Conservation (phyloP, 2,888 invertebrate species). For the Lucinisca nassula region DNA sequence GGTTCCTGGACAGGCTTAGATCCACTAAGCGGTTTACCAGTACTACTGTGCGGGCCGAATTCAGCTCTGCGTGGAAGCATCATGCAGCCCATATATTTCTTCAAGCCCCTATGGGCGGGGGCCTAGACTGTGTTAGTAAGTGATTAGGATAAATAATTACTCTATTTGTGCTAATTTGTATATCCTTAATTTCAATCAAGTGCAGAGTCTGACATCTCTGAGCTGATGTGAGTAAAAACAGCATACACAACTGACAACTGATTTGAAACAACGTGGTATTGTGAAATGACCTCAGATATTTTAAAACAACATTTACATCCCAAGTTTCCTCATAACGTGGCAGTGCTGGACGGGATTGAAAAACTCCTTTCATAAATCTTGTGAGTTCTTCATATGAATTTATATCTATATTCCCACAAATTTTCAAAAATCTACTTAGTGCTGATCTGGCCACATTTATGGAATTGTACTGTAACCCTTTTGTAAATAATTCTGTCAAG, state of each 20-base stretch:
- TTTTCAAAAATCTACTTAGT: constrained; percentile 12
- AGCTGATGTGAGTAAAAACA: constrained; percentile 3
- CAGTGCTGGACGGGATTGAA: neutral
- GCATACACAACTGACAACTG: neutral
- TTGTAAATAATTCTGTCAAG: constrained; percentile 3
- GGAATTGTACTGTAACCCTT: constrained; percentile 14
- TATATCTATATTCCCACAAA: constrained; percentile 12
- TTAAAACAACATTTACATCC: neutral
- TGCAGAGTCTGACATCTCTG: constrained; percentile 26
- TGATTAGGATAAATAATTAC: neutral
- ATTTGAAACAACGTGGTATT: neutral
- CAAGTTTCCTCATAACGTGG: neutral
- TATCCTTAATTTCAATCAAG: constrained; percentile 6
- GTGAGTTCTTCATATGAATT: neutral
- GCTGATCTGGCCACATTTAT: constrained; percentile 37
- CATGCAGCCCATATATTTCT: too few relatives aligned
- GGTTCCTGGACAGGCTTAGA: too few relatives aligned
- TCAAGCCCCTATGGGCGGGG: too few relatives aligned
- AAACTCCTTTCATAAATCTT: constrained; percentile 4
- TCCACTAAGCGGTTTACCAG: too few relatives aligned
- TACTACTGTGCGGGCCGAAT: too few relatives aligned
- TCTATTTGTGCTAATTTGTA: neutral
- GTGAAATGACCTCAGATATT: neutral
- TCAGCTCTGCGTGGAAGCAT: too few relatives aligned
- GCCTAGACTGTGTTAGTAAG: neutral